Percentiles rank a stretch among this genome's conserved stretches.
These are phyloP conservation scores for Trichogramma dendrolimi DNA, from an alignment of 2,888 invertebrate species.

Conservation along the genomic window DNA sequence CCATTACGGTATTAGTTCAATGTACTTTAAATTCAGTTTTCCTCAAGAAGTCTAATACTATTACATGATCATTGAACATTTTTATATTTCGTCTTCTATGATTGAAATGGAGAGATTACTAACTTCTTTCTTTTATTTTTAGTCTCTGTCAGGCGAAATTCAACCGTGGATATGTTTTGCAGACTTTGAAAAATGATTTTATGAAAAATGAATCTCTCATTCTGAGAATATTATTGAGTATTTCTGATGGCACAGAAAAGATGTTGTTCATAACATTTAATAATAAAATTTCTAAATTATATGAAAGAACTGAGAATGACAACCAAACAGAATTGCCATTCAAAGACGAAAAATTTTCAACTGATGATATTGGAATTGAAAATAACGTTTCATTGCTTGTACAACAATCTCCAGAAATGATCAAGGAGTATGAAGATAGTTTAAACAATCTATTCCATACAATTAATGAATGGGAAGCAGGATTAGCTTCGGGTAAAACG, in stretches of 20 bases:
- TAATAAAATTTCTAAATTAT: slow-evolving; percentile 33
- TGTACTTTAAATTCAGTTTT: no score
- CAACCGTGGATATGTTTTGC: slow-evolving; percentile 40
- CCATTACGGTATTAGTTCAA: no score
- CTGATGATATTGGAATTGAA: neutral
- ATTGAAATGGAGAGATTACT: neutral
- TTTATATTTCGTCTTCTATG: neutral
- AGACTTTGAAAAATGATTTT: slow-evolving; percentile 40
- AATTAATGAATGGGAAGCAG: slow-evolving; percentile 33
- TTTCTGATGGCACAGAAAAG: slow-evolving; percentile 36
- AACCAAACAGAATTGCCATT: no score
- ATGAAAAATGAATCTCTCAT: slow-evolving; percentile 30
- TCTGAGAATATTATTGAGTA: slow-evolving; percentile 34
- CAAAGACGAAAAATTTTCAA: neutral
- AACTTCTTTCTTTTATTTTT: neutral
- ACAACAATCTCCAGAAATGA: slow-evolving; percentile 16
- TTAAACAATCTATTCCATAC: slow-evolving; percentile 31
- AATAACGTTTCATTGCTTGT: neutral
- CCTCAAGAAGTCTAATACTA: no score
- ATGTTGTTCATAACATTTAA: slow-evolving; percentile 40
- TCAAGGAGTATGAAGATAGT: slow-evolving; percentile 31
- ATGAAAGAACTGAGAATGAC: slow-evolving; percentile 17
- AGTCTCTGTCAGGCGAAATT: slow-evolving; percentile 38
- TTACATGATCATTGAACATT: neutral
- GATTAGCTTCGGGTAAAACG: neutral